phyloP scores from a whole-genome alignment of 2,113 vertebrate genomes.

The Myotis brandtii region DNA sequence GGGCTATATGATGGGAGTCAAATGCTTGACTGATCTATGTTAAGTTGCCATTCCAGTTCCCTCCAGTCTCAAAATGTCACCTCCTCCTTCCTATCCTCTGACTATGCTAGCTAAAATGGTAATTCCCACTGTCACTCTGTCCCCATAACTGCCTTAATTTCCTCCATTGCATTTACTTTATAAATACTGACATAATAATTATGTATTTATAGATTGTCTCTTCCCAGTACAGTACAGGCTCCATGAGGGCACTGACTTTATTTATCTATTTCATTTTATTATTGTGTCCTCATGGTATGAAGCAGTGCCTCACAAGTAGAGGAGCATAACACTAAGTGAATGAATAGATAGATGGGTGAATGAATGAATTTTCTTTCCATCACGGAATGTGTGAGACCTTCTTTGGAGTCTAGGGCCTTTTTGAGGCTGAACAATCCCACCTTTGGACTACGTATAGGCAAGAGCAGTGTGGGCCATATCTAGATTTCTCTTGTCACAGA shows the following conservation, averaged over 20 bases:
- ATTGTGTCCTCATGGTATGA: background rate
- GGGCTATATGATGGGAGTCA: background rate
- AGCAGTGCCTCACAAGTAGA: background rate
- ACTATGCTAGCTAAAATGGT: background rate
- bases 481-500: background rate
- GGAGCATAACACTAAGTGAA: background rate
- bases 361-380: background rate
- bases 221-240: background rate
- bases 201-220: background rate
- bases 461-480: background rate
- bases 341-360: background rate
- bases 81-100: background rate
- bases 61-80: background rate
- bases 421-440: background rate
- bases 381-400: background rate
- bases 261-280: background rate
- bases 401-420: background rate
- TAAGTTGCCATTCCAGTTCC: background rate
- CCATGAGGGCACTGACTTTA: background rate
- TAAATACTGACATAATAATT: background rate
- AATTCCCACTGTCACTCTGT: background rate
- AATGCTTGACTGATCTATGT: background rate
- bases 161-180: background rate
- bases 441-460: background rate
- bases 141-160: background rate